Conservation (phyloP, 2,797 vertebrate species). For the Cacajao melanocephalus region DNA sequence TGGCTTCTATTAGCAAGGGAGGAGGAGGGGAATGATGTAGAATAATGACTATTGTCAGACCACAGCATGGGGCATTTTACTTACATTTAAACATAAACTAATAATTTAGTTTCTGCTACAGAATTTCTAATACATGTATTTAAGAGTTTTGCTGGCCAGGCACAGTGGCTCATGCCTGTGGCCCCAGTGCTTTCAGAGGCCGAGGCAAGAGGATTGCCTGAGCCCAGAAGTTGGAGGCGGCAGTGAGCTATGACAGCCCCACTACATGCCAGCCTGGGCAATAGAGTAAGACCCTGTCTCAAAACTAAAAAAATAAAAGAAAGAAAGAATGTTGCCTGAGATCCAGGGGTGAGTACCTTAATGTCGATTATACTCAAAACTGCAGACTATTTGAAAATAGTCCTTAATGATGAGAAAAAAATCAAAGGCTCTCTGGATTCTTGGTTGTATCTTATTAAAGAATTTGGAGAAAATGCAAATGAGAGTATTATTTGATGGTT, state of each 20-base stretch:
- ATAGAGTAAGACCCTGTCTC: background rate
- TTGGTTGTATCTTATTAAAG: background rate
- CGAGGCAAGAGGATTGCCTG: background rate
- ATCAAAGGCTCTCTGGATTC: background rate
- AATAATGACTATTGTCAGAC: background rate
- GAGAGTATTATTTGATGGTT: slow-evolving; percentile 24
- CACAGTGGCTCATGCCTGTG: background rate
- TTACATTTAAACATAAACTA: background rate
- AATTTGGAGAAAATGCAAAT: slow-evolving; percentile 24
- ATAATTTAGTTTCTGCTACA: background rate
- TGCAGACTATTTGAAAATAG: slow-evolving; percentile 9
- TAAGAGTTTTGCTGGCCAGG: background rate
- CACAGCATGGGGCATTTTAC: background rate
- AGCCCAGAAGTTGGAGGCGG: background rate
- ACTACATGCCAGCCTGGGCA: background rate
- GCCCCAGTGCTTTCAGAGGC: background rate
- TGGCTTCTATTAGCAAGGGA: background rate
- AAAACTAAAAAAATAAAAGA: background rate
- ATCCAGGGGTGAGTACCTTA: background rate
- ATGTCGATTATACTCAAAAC: background rate
- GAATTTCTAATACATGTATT: background rate
- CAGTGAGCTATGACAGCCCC: background rate
- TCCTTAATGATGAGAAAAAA: slow-evolving; percentile 37
- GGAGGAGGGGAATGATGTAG: background rate
- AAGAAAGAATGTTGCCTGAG: background rate